A percentile compares a stretch with the other conserved stretches of the same genome.
These are phyloP conservation scores for Bombus soroeensis DNA, from an alignment of 1,140 invertebrate species.

Conservation along the genomic window DNA sequence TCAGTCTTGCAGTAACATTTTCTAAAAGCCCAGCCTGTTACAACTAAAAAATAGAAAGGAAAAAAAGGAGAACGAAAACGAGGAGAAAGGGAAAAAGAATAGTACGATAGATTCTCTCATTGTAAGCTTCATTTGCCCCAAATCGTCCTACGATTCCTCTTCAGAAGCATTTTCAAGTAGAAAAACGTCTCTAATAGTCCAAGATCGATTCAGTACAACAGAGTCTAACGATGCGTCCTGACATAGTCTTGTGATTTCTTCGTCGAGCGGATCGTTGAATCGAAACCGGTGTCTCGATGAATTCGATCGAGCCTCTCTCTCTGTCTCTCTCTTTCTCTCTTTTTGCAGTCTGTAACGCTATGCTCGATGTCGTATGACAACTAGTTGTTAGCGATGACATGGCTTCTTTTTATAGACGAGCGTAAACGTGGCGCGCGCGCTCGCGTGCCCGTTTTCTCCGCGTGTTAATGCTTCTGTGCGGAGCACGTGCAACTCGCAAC, in stretches of 20 bases:
- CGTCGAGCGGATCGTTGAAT: constrained; percentile 36
- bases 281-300: constrained; percentile 37
- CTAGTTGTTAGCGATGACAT: constrained; percentile 69
- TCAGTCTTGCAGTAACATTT: too few species aligned
- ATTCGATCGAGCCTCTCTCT: constrained; percentile 24
- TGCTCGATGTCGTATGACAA: constrained; percentile 52
- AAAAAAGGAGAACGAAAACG: not conserved
- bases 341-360: constrained; percentile 1
- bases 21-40: too few species aligned
- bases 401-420: constrained; percentile 76
- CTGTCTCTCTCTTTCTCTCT: constrained; percentile 29
- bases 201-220: constrained; percentile 18
- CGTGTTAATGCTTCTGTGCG: constrained; percentile 6
- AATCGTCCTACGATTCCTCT: not conserved
- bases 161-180: not conserved
- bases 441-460: constrained; percentile 25
- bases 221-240: constrained; percentile 14
- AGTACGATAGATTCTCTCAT: not conserved
- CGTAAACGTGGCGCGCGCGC: constrained; percentile 48
- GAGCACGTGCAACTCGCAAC: not conserved
- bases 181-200: too few species aligned
- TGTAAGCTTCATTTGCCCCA: not conserved
- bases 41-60: too few species aligned
- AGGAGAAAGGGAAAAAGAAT: not conserved
- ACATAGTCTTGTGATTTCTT: not conserved